Conservation (phyloP, 2,113 vertebrate genomes). For the Ursus arctos region DNA sequence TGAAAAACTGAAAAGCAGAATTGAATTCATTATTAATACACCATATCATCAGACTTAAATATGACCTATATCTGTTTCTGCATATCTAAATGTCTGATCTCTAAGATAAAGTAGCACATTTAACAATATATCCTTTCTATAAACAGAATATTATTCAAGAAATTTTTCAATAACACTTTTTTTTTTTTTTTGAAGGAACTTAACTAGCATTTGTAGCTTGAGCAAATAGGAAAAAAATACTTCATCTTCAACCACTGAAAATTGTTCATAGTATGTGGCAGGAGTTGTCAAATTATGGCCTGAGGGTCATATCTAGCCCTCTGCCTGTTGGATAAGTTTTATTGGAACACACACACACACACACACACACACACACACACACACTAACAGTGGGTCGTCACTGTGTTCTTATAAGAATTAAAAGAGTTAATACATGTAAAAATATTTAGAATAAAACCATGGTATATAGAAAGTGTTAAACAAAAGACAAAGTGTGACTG, state of each 20-base stretch:
- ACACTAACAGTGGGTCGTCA: neutral
- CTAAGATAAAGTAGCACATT: neutral
- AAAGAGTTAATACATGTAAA: too few species aligned
- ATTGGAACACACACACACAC: neutral
- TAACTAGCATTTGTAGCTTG: neutral
- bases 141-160: neutral
- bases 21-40: conserved; percentile 21
- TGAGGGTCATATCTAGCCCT: neutral
- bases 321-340: neutral
- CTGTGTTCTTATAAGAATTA: neutral
- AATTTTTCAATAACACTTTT: neutral
- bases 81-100: neutral
- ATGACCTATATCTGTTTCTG: neutral
- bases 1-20: neutral
- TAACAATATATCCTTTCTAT: neutral
- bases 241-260: conserved; percentile 29
- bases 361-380: neutral
- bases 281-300: neutral
- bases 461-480: neutral
- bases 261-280: neutral
- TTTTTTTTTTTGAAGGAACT: neutral
- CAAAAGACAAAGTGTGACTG: neutral
- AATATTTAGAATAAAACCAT: neutral
- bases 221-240: neutral
- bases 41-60: conserved; percentile 12